Percentiles rank a stretch among this genome's conserved stretches.
Conservation (phyloP, 2,888 invertebrate genomes). For the Cephus spinipes region DNA sequence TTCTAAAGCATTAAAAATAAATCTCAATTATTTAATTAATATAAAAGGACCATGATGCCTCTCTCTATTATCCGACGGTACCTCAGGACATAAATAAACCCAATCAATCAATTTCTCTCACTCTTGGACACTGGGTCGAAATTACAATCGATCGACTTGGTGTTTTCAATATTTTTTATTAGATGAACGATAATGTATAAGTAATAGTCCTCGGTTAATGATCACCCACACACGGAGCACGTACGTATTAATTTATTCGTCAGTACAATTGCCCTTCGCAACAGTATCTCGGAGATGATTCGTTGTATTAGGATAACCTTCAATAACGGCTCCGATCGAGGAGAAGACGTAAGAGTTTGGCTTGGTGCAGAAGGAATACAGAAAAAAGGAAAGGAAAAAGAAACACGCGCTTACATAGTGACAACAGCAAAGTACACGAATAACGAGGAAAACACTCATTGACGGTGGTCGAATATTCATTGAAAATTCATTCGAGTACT, state of each 20-base stretch:
- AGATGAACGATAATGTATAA: conserved; percentile 56
- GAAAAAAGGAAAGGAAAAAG: conserved; percentile 26
- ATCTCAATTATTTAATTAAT: neutral
- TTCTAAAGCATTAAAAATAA: neutral
- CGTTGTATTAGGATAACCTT: neutral
- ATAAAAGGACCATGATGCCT: neutral
- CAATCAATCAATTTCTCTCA: neutral
- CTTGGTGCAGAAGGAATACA: conserved; percentile 16
- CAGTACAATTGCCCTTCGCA: neutral
- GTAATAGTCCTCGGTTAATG: conserved; percentile 11
- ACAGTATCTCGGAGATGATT: neutral
- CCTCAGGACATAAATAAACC: neutral
- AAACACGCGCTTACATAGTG: neutral
- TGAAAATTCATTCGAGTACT: neutral
- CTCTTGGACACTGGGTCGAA: neutral
- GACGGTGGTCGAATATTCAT: neutral
- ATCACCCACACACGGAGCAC: conserved; percentile 1
- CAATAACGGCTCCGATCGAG: neutral
- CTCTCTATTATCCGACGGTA: neutral
- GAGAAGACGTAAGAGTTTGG: neutral
- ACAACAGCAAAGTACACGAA: neutral
- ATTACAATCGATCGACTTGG: neutral
- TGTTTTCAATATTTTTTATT: conserved; percentile 55
- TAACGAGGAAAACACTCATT: neutral
- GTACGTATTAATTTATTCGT: neutral